These are phyloP conservation scores for Pseudococcus viburni DNA, from an alignment of 2,888 invertebrate species.

Conservation along the genomic window DNA sequence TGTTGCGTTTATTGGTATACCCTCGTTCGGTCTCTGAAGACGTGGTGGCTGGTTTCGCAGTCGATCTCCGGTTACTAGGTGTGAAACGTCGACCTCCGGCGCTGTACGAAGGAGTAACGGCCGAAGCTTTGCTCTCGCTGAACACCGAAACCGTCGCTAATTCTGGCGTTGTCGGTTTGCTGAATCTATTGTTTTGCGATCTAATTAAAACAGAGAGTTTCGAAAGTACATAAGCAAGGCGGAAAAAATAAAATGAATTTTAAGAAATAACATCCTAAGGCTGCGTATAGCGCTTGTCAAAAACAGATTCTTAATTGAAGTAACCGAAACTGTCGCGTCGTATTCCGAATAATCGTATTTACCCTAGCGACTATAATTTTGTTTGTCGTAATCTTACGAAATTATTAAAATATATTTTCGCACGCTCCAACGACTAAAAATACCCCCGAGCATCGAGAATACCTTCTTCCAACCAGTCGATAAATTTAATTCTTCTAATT, in stretches of 20 bases:
- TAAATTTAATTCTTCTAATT: conserved; percentile 56
- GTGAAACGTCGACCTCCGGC: conserved; percentile 70
- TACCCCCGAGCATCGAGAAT: conserved; percentile 34
- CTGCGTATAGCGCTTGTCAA: conserved; percentile 20
- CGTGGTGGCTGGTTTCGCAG: conserved; percentile 55
- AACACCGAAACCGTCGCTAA: conserved; percentile 79
- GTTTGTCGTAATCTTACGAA: conserved; percentile 35
- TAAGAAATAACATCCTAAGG: conserved; percentile 43
- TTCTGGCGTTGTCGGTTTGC: conserved; percentile 74
- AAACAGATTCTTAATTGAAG: conserved; percentile 31
- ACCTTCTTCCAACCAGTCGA: conserved; percentile 22
- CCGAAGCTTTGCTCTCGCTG: conserved; percentile 75
- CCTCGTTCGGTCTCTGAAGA: conserved; percentile 54
- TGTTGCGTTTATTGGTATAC: conserved; percentile 73
- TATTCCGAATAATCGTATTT: conserved; percentile 45
- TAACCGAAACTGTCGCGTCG: conserved; percentile 33
- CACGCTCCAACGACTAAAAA: conserved; percentile 30
- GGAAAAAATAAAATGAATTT: conserved; percentile 19
- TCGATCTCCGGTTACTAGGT: conserved; percentile 67
- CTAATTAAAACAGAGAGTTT: conserved; percentile 47
- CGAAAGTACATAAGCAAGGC: not conserved
- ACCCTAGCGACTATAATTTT: conserved; percentile 43
- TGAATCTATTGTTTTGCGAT: conserved; percentile 71
- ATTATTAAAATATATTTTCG: conserved; percentile 56
- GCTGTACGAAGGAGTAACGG: conserved; percentile 69